Evolutionary conservation across 2,797 vertebrate genomes (phyloP).

Genomic region (Pteropus rufus): DNA sequence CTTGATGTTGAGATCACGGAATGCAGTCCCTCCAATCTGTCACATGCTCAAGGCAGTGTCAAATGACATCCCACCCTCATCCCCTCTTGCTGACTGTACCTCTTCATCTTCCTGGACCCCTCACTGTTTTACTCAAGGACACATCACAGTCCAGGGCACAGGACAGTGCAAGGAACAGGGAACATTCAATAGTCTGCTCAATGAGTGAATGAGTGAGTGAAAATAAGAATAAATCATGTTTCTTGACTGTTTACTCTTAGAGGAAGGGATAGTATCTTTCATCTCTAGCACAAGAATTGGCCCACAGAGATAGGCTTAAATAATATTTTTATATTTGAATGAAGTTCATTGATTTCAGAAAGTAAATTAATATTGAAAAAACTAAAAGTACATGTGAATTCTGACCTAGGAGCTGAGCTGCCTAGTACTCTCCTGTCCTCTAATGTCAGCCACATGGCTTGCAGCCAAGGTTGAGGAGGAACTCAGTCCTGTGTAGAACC

Average conservation of each 20-base stretch:
- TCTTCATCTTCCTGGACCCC: not conserved
- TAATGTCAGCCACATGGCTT: not conserved
- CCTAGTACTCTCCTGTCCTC: not conserved
- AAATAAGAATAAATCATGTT: not conserved
- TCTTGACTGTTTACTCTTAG: not conserved
- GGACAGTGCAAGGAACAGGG: not conserved
- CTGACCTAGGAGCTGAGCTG: not conserved
- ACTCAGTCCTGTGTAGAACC: not conserved
- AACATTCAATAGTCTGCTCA: not conserved
- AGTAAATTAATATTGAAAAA: not conserved
- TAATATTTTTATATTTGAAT: not conserved
- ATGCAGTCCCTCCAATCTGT: not conserved
- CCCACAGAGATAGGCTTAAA: not conserved
- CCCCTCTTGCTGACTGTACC: too few relatives aligned
- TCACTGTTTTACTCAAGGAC: not conserved
- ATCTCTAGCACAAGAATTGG: not conserved
- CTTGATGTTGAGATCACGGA: not conserved
- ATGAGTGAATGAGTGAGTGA: not conserved
- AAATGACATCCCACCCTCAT: not conserved
- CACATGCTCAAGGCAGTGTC: not conserved
- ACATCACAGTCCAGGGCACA: not conserved
- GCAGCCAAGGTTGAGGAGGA: not conserved
- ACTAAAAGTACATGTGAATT: not conserved
- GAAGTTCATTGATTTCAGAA: not conserved
- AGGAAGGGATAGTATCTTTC: not conserved